Evolutionary conservation across 2,113 vertebrate genomes (phyloP).

Genomic region (Pseudolaguvia tuberculata): DNA sequence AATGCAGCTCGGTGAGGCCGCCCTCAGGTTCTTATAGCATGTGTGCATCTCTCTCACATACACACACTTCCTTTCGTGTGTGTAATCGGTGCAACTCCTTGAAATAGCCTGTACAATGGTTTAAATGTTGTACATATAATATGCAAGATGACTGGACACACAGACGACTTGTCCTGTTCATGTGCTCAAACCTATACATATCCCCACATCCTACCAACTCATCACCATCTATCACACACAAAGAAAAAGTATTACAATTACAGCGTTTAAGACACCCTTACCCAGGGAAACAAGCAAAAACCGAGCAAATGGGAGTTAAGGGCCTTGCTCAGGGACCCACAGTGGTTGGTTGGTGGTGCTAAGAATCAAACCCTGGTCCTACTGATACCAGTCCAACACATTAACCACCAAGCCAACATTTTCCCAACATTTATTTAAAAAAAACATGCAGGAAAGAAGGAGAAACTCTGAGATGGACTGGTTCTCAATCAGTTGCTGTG

Average conservation of each 20-base stretch:
- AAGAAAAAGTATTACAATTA: too few species aligned
- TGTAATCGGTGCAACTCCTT: slow-evolving; percentile 2
- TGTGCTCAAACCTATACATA: slow-evolving; percentile 39
- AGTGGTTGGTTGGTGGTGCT: too few species aligned
- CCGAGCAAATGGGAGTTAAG: too few species aligned
- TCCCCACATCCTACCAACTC: slow-evolving; percentile 40
- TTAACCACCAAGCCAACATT: too few species aligned
- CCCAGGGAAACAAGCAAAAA: background rate
- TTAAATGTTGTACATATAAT: background rate
- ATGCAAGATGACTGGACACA: too few species aligned
- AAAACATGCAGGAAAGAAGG: background rate
- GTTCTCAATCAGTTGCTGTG: slow-evolving; percentile 47
- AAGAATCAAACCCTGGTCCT: too few species aligned
- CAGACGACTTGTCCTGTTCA: background rate
- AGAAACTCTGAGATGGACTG: background rate
- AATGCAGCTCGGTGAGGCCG: slow-evolving; percentile 61
- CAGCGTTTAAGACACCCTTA: background rate
- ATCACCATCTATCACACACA: too few species aligned
- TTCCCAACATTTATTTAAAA: too few species aligned
- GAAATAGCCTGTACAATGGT: background rate
- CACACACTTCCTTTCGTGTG: slow-evolving; percentile 38
- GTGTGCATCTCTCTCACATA: too few species aligned
- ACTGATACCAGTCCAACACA: too few species aligned
- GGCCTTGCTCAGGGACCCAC: too few species aligned
- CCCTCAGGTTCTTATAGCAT: slow-evolving; percentile 10